These are phyloP conservation scores for Syrista parreyssii DNA, from an alignment of 2,888 invertebrate species.

Conservation along the genomic window DNA sequence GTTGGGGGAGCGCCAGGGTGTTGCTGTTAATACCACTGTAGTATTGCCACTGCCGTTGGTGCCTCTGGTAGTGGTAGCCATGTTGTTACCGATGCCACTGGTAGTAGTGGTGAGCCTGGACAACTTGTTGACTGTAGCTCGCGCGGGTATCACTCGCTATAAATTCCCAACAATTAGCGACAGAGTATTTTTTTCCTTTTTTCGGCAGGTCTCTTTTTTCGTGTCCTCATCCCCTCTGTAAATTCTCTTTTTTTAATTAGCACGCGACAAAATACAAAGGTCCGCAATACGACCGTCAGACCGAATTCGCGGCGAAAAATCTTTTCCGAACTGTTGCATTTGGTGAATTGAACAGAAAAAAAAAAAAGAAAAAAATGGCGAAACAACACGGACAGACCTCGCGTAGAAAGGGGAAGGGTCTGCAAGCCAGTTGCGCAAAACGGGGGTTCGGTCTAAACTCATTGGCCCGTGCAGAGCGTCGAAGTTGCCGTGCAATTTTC, in stretches of 20 bases:
- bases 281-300: conserved; percentile 26
- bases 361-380: background rate
- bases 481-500: background rate
- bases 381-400: background rate
- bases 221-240: background rate
- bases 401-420: background rate
- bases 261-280: conserved; percentile 28
- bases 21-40: background rate
- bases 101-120: conserved; percentile 38
- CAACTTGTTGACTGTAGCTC: conserved; percentile 49
- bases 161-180: conserved; percentile 5
- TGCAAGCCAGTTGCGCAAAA: background rate
- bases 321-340: background rate
- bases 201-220: too few relatives aligned
- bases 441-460: background rate
- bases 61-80: background rate
- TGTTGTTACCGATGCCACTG: background rate
- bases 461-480: background rate
- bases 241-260: background rate
- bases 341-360: background rate
- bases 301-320: conserved; percentile 19
- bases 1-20: conserved; percentile 28
- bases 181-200: conserved; percentile 16
- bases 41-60: background rate
- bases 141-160: background rate